A percentile compares a stretch with the other conserved stretches of the same genome.
Evolutionary conservation across 2,888 invertebrate species (phyloP).

Genomic region (Acholoe squamosa): DNA sequence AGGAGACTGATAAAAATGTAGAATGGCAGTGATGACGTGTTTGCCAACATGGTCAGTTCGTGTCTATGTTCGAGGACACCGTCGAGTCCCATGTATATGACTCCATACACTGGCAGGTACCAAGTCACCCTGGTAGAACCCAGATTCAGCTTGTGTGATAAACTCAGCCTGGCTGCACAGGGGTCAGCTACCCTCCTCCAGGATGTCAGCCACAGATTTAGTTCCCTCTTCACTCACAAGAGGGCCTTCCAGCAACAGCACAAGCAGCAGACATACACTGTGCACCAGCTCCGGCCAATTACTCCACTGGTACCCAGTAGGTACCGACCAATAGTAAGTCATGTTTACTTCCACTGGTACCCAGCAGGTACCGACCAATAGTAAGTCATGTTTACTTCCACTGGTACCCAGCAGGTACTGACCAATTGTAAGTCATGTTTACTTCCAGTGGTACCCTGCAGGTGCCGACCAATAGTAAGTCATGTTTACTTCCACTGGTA

Average conservation of each 20-base stretch:
- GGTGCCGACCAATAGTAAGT: too few species aligned
- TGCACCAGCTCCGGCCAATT: neutral
- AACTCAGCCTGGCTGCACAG: neutral
- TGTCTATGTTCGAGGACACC: neutral
- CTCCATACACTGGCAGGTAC: neutral
- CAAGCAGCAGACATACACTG: too few species aligned
- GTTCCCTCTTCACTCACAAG: neutral
- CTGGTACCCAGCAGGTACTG: too few species aligned
- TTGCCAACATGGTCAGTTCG: neutral
- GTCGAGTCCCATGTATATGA: neutral
- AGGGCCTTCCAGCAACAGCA: neutral
- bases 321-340: neutral
- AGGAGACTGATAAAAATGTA: too few species aligned
- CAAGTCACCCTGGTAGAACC: neutral
- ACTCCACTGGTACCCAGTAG: neutral
- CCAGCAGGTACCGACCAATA: too few species aligned
- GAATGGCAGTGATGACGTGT: neutral
- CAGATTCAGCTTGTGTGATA: neutral
- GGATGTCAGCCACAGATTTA: neutral
- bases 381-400: too few species aligned
- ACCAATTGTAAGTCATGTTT: too few species aligned
- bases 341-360: too few species aligned
- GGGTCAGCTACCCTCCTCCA: neutral
- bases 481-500: too few species aligned
- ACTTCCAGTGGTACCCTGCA: too few species aligned